phyloP scores from a whole-genome alignment of 2,113 vertebrate genomes.

The Erinaceus europaeus region DNA sequence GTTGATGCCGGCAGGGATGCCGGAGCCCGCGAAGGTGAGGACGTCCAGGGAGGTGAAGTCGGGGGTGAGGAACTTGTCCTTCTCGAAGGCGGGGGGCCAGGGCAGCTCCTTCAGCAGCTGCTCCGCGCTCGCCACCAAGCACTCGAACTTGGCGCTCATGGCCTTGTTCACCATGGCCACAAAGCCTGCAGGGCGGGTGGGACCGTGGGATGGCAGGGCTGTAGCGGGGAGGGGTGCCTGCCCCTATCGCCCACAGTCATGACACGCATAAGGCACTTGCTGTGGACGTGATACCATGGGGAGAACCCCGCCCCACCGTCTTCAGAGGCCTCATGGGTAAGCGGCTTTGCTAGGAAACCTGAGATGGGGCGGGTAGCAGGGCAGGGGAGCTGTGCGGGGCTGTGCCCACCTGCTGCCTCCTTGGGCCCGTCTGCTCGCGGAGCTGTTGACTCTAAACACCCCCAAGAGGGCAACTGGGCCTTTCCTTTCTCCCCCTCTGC shows the following conservation, averaged over 20 bases:
- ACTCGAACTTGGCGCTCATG: conserved; percentile 91
- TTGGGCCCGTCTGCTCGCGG: background rate
- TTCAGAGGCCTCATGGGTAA: too few relatives aligned
- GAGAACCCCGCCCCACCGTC: background rate
- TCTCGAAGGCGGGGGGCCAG: conserved; percentile 91
- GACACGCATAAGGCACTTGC: too few relatives aligned
- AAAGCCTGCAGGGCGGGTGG: conserved; percentile 82
- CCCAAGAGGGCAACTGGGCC: too few relatives aligned
- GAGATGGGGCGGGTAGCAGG: background rate
- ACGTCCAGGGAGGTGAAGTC: conserved; percentile 95
- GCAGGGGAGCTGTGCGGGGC: too few relatives aligned
- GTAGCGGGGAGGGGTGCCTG: background rate
- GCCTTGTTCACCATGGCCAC: conserved; percentile 94
- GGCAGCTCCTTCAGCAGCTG: conserved; percentile 89
- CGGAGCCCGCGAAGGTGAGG: conserved; percentile 92
- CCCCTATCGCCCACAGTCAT: background rate
- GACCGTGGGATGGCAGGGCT: background rate
- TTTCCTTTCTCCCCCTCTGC: too few relatives aligned
- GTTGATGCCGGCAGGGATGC: conserved; percentile 94
- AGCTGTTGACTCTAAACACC: too few relatives aligned
- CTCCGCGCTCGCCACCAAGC: conserved; percentile 89
- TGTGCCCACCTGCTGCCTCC: background rate
- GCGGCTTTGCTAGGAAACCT: too few relatives aligned
- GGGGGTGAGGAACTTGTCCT: conserved; percentile 91
- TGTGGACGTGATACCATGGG: background rate